Conservation (phyloP, 2,797 vertebrate species). For the Spinus olivaceus region DNA sequence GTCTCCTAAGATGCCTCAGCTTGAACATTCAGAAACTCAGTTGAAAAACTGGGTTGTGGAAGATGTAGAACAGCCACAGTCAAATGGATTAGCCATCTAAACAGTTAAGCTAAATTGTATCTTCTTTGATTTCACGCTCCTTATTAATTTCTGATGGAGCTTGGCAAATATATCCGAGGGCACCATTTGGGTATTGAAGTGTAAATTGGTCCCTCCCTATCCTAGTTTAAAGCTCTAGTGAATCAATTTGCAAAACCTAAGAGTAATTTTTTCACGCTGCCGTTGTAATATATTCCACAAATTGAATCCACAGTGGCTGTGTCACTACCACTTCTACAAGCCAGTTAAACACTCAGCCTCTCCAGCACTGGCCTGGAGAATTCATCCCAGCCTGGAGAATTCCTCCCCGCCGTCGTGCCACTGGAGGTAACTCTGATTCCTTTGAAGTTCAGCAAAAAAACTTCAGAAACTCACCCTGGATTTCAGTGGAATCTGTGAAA, state of each 20-base stretch:
- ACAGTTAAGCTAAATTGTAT: neutral
- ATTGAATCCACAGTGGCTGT: neutral
- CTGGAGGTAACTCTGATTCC: neutral
- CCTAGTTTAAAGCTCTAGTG: neutral
- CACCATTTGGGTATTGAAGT: slow-evolving; percentile 7
- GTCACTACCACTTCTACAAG: neutral
- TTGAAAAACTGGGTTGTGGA: neutral
- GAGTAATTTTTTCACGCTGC: neutral
- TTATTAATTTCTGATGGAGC: slow-evolving; percentile 8
- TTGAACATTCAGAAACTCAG: neutral
- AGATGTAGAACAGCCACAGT: neutral
- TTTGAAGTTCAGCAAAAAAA: neutral
- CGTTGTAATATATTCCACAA: neutral
- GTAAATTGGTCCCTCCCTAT: slow-evolving; percentile 3
- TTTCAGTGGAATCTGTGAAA: neutral
- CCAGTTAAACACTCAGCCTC: neutral
- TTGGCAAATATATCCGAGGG: neutral
- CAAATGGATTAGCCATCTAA: neutral
- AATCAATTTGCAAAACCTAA: slow-evolving; percentile 15
- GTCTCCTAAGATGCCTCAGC: neutral
- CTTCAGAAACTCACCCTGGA: neutral
- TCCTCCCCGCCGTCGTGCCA: rapidly evolving
- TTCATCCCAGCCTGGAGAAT: neutral
- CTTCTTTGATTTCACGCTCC: slow-evolving; percentile 15
- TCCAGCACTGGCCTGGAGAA: neutral